phyloP scores from a whole-genome alignment of 2,113 vertebrate species.

The Crotalus horridus region DNA sequence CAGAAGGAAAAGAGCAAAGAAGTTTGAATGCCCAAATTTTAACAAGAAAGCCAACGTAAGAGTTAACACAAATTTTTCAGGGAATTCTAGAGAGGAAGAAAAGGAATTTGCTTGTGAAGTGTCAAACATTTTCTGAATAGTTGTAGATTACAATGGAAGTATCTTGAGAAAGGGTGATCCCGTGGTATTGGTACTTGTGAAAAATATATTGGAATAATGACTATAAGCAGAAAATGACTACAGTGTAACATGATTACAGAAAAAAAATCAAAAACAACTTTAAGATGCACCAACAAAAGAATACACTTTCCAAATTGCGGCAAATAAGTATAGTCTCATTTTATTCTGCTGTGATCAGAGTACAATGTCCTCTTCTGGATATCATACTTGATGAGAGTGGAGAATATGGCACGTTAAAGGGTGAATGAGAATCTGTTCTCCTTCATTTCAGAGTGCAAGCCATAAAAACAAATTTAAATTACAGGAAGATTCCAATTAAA shows the following conservation, averaged over 20 bases:
- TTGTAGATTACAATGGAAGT: background rate
- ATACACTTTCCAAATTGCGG: background rate
- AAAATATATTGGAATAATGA: background rate
- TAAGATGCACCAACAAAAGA: background rate
- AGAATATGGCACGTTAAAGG: background rate
- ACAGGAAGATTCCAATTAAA: background rate
- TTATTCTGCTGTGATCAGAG: background rate
- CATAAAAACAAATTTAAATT: background rate
- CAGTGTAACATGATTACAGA: background rate
- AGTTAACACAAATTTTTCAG: background rate
- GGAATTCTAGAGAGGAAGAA: background rate
- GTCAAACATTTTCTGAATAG: background rate
- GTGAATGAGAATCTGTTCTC: background rate
- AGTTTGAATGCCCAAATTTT: background rate
- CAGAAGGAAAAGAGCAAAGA: background rate
- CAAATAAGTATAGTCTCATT: background rate
- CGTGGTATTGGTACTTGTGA: background rate
- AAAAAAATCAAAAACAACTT: background rate
- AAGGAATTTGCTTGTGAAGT: background rate
- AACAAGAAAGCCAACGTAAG: background rate
- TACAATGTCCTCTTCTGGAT: background rate
- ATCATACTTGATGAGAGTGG: background rate
- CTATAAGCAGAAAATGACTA: background rate
- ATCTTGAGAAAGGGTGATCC: background rate
- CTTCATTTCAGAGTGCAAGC: background rate